Evolutionary conservation across 2,888 invertebrate species (phyloP).

Genomic region (Melanostoma scalare): DNA sequence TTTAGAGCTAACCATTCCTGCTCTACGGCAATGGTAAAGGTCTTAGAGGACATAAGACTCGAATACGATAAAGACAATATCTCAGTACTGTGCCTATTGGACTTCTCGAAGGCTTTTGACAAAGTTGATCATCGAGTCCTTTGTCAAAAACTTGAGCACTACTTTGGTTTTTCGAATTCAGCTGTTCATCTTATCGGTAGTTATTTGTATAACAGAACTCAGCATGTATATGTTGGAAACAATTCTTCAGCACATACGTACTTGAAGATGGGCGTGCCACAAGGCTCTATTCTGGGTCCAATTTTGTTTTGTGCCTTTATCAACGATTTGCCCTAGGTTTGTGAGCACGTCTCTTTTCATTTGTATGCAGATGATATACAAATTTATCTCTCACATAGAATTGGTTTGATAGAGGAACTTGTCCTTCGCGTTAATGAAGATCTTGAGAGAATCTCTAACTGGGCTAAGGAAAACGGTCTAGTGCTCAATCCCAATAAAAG

Average conservation of each 20-base stretch:
- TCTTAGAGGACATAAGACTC: neutral
- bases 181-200: too few relatives aligned
- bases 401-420: neutral
- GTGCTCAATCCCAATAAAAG: neutral
- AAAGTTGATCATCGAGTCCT: neutral
- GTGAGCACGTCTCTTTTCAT: neutral
- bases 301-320: too few relatives aligned
- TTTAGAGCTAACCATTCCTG: neutral
- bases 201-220: too few relatives aligned
- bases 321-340: neutral
- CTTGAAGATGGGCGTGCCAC: too few relatives aligned
- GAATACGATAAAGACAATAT: neutral
- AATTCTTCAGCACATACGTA: too few relatives aligned
- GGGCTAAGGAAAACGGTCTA: constrained; percentile 1
- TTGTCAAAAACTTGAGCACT: neutral
- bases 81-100: neutral
- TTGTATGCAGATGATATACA: neutral
- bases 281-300: too few relatives aligned
- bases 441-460: neutral
- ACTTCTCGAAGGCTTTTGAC: neutral
- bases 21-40: neutral
- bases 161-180: too few relatives aligned
- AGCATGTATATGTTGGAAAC: too few relatives aligned
- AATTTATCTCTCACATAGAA: neutral
- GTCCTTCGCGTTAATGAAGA: constrained; percentile 2